Evolutionary conservation across 2,797 vertebrate genomes (phyloP).

Genomic region (Amblyraja radiata): DNA sequence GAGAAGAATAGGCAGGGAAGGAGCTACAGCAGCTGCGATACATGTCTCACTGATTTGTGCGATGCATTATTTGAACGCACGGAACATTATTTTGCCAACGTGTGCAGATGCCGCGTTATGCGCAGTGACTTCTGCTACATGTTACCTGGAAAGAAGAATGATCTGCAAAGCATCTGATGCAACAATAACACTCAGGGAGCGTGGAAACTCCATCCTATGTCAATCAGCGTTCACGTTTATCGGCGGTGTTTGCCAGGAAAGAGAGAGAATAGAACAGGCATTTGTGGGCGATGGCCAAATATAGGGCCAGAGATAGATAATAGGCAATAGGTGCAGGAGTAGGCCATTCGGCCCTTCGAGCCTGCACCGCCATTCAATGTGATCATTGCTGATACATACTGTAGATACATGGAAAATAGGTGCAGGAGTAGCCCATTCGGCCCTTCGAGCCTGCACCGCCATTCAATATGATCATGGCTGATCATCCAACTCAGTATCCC

Average conservation of each 20-base stretch:
- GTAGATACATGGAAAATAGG: too few species aligned
- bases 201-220: not conserved
- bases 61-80: not conserved
- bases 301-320: too few species aligned
- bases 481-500: too few species aligned
- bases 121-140: not conserved
- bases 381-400: too few species aligned
- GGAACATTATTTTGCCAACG: not conserved
- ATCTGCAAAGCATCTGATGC: not conserved
- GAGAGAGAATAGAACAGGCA: not conserved
- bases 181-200: not conserved
- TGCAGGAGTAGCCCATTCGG: too few species aligned
- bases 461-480: too few species aligned
- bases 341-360: too few species aligned
- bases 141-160: not conserved
- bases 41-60: not conserved
- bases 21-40: constrained; percentile 20
- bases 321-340: too few species aligned
- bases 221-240: not conserved
- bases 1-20: not conserved
- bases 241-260: too few species aligned
- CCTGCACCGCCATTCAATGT: too few species aligned
- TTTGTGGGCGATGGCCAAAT: not conserved
- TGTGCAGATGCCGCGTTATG: not conserved
- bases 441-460: too few species aligned